These are phyloP conservation scores for Lagorchestes hirsutus DNA, from an alignment of 2,797 vertebrate genomes.

Conservation along the genomic window DNA sequence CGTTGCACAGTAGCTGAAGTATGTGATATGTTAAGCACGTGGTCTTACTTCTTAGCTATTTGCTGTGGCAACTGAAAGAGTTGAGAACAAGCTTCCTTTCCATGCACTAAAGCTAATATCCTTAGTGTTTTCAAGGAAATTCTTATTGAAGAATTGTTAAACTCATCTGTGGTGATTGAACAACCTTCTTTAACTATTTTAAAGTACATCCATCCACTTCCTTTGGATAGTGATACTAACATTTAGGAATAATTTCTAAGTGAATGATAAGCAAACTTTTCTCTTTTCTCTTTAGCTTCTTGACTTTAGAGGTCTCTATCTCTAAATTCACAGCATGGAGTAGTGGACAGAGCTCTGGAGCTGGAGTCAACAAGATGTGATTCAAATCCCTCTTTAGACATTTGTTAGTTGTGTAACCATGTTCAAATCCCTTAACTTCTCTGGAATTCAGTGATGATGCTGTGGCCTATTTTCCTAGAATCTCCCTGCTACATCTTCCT, in stretches of 20 bases:
- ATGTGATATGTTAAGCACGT: neutral
- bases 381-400: neutral
- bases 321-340: neutral
- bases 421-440: neutral
- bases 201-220: neutral
- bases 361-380: neutral
- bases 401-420: neutral
- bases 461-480: neutral
- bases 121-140: neutral
- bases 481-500: neutral
- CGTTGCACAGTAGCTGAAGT: slow-evolving; percentile 6
- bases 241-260: neutral
- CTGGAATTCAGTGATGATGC: neutral
- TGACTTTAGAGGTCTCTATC: neutral
- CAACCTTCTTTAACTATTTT: neutral
- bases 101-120: slow-evolving; percentile 22
- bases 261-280: slow-evolving; percentile 1
- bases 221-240: neutral
- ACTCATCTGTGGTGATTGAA: neutral
- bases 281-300: neutral
- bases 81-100: neutral
- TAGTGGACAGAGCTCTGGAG: neutral
- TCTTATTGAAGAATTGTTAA: neutral
- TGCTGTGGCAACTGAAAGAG: neutral
- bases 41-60: neutral